Percentiles rank a stretch among this genome's conserved stretches.
Evolutionary conservation across 2,797 vertebrate genomes (phyloP).

Genomic region (Limosa lapponica): DNA sequence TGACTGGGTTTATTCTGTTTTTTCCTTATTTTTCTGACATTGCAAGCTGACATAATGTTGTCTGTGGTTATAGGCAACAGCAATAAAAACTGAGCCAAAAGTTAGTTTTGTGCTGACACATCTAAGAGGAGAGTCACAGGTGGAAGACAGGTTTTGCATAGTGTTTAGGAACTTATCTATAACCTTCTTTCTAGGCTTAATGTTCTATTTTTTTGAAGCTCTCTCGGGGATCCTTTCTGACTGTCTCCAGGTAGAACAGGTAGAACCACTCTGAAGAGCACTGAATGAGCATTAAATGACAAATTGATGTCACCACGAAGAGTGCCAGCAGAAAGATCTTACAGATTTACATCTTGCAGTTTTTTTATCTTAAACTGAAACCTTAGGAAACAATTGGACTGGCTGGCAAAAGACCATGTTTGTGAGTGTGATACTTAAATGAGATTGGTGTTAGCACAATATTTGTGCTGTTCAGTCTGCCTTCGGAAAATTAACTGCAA

Average conservation of each 20-base stretch:
- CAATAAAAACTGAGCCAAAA: neutral
- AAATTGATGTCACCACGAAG: neutral
- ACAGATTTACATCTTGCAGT: neutral
- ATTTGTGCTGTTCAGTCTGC: neutral
- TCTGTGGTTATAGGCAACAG: neutral
- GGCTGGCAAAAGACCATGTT: neutral
- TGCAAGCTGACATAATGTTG: neutral
- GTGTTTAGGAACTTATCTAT: neutral
- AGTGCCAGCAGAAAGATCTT: neutral
- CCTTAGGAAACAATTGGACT: neutral
- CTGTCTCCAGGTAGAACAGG: neutral
- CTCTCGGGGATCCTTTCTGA: neutral
- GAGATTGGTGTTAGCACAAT: neutral
- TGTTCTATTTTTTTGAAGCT: neutral
- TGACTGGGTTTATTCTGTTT: neutral
- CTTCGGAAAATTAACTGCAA: neutral
- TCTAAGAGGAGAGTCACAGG: neutral
- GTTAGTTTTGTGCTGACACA: neutral
- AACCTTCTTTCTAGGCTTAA: neutral
- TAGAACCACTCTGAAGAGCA: neutral
- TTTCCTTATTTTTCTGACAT: neutral
- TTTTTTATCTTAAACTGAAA: neutral
- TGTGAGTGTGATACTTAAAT: neutral
- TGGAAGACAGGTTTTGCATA: neutral
- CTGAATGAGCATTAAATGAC: neutral